These are phyloP conservation scores for Agelastica alni DNA, from an alignment of 2,888 invertebrate genomes.

Conservation along the genomic window DNA sequence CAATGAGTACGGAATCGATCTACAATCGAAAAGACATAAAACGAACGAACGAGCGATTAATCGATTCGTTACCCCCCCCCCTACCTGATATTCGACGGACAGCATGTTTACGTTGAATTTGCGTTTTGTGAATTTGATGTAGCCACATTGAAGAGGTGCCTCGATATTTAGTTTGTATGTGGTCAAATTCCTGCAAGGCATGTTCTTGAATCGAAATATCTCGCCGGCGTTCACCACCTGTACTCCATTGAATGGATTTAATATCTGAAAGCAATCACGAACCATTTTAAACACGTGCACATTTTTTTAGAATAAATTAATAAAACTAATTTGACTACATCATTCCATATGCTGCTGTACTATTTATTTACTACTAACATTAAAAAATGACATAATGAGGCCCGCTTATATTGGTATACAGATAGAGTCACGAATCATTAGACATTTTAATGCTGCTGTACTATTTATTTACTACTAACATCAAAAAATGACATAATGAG, in stretches of 20 bases:
- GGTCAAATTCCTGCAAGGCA: slow-evolving; percentile 48
- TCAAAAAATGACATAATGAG: too few species aligned
- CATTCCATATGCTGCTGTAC: too few species aligned
- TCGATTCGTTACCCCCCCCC: too few species aligned
- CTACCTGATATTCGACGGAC: slow-evolving; percentile 49
- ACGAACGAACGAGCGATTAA: slow-evolving; percentile 3
- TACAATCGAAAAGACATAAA: slow-evolving; percentile 34
- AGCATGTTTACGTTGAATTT: slow-evolving; percentile 41
- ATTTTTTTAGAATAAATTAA: too few species aligned
- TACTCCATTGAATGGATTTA: slow-evolving; percentile 46
- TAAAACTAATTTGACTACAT: too few species aligned
- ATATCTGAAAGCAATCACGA: slow-evolving; percentile 55
- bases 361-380: background rate
- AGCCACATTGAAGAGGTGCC: slow-evolving; percentile 50
- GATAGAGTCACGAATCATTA: too few species aligned
- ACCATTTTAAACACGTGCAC: too few species aligned
- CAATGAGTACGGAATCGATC: slow-evolving; percentile 55
- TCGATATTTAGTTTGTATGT: slow-evolving; percentile 48
- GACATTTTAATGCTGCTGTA: too few species aligned
- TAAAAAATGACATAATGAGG: too few species aligned
- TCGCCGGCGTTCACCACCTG: slow-evolving; percentile 47
- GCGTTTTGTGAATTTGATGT: slow-evolving; percentile 44
- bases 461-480: background rate
- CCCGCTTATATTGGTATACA: too few species aligned
- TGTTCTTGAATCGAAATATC: slow-evolving; percentile 49